A percentile compares a stretch with the other conserved stretches of the same genome.
Evolutionary conservation across 2,113 vertebrate species (phyloP).

Genomic region (Pelobates fuscus): DNA sequence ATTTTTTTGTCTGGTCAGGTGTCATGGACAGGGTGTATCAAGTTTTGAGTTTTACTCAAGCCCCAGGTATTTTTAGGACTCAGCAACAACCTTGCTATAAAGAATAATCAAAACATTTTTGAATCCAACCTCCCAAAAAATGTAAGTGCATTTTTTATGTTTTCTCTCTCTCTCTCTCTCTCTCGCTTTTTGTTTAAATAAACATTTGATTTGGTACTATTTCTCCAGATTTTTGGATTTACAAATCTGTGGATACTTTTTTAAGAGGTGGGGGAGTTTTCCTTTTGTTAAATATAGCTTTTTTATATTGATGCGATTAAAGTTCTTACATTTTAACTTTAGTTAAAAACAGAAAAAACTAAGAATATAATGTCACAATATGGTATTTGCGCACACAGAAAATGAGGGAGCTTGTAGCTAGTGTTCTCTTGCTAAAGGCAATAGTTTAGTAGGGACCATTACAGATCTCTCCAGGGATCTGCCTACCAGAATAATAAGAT

Average conservation of each 20-base stretch:
- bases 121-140: no score
- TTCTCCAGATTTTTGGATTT: no score
- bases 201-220: no score
- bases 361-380: slow-evolving; percentile 43
- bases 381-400: slow-evolving; percentile 36
- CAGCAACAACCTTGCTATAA: no score
- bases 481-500: slow-evolving; percentile 40
- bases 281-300: background rate
- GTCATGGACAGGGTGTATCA: no score
- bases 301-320: slow-evolving; percentile 39
- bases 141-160: no score
- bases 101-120: no score
- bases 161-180: no score
- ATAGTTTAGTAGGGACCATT: slow-evolving; percentile 51
- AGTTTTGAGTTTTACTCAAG: no score
- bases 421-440: slow-evolving; percentile 46
- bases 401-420: slow-evolving; percentile 46
- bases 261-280: background rate
- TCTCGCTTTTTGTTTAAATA: no score
- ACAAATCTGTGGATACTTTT: background rate
- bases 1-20: no score
- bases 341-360: slow-evolving; percentile 13
- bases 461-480: slow-evolving; percentile 46
- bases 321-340: slow-evolving; percentile 23
- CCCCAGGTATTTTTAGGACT: no score